These are phyloP conservation scores for Drosophila repletoides DNA, from an alignment of 1,140 invertebrate genomes.

Conservation along the genomic window DNA sequence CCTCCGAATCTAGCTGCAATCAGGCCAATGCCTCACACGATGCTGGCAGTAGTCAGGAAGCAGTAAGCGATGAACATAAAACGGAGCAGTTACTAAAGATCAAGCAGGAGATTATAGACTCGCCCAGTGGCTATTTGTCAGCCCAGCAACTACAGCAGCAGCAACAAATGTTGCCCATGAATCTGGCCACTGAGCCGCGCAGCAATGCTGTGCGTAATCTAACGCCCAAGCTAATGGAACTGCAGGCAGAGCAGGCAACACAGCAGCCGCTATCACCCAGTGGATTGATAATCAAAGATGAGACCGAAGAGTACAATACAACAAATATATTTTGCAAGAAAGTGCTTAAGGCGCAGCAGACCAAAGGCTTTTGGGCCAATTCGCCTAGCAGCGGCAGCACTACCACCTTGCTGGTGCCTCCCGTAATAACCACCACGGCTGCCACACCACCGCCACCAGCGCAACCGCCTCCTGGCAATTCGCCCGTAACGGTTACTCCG, in stretches of 20 bases:
- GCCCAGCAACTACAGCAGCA: constrained; percentile 36
- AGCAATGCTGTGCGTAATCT: constrained; percentile 70
- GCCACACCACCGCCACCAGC: constrained; percentile 60
- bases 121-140: constrained; percentile 38
- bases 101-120: constrained; percentile 79
- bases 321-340: constrained; percentile 80
- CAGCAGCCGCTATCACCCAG: constrained; percentile 41
- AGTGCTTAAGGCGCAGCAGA: constrained; percentile 79
- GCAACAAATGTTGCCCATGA: constrained; percentile 73
- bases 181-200: constrained; percentile 61
- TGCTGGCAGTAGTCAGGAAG: constrained; percentile 49
- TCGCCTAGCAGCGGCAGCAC: constrained; percentile 59
- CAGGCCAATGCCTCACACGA: constrained; percentile 47
- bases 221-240: constrained; percentile 74
- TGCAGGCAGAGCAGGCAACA: constrained; percentile 37
- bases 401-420: constrained; percentile 46
- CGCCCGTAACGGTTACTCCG: constrained; percentile 10
- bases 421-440: constrained; percentile 65
- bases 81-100: constrained; percentile 66
- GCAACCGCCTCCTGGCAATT: constrained; percentile 5
- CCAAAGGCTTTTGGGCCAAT: constrained; percentile 78
- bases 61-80: constrained; percentile 40
- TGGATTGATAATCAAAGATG: constrained; percentile 68
- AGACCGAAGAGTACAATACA: constrained; percentile 72
- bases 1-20: constrained; percentile 76